Base-by-base conservation (phyloP, 2,888 invertebrate species). In the Acronicta leporina region DNA sequence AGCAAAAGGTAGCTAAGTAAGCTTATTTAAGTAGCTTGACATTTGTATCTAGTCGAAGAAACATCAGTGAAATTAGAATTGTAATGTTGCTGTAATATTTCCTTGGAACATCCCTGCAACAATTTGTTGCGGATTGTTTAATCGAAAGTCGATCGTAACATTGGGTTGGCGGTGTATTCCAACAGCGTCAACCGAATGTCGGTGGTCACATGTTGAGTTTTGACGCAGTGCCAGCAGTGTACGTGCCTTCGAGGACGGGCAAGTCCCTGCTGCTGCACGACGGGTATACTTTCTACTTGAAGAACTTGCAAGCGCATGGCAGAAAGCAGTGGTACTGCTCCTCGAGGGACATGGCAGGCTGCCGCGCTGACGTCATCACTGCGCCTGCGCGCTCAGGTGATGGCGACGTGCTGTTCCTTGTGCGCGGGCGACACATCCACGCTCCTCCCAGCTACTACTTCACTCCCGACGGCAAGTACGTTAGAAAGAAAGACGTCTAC, bases 271-370 rank as follows among this genome's bases (percentile, higher is more conserved):
- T 94, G 71, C 87, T 94, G 54, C 93, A 93, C 81, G 94, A 92
- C 75, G 91, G 90, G 60, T 94, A 94, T 81, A 94, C 94, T 15
- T 94, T 92, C 88, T 94, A 94, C 82, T 74, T 94, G 89, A 94
- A 94, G 90, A 94, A 94, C 73, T 81, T 91, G 55, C 94, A 94
- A 77, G 92, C 94, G 41, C 92, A 93, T 66, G 94, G 93, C 0
- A 84, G 94, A 63, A 93, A 93, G 86, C 94, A 94, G 85, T 94
- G 94, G 94, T 94, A 94, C 84, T 94, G 94, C 77, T 94, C 94
- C 27, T 92, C 94, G 48, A 80, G 94, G 15, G 94, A 94, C 77
- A 94, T 94, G 94, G 93, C 94, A 6, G 94, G 94, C 33, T 94
- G 94, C 69, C 89, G 94, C 13, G 94, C 94, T 27, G 94, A 94